Evolutionary conservation across 2,113 vertebrate genomes (phyloP), one percentile per base, ranked within the genome.

Genomic region (Geococcyx californianus): DNA sequence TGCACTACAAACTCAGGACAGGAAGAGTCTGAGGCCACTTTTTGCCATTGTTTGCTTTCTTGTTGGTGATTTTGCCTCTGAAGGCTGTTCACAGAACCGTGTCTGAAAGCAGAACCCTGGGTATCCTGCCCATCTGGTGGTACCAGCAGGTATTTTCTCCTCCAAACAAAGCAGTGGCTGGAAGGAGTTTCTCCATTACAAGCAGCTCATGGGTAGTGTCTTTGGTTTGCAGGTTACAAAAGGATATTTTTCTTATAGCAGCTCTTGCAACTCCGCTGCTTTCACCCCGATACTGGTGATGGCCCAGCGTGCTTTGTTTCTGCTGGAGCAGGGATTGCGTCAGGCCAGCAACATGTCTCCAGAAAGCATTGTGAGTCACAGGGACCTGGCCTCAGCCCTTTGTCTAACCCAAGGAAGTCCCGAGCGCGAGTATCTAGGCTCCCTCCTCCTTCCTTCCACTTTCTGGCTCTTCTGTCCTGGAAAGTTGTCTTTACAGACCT

Each of bases 111-210:
- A 63, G 81, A 64, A 84, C 73, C 58, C 34, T 21, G 78, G 58
- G 45, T 90, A 76, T 96, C 81, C 82, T 93, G 74, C 82, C 81
- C 87, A 85, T 93, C 87, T 95, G 91, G 74, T 79, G 36, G 36
- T 55, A 70, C 74, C 58, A 19, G 70, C 1, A 4, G 94, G 9
- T 95, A 85, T 90, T 95, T 91, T 78, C 69, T 85, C 70, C 89
- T 84, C 64, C 62, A 23, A 52, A 12, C 40, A 31, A 25, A 69
- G 29, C 1, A 3, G 89, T 95, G 91, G 84, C 91, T 90, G 87
- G 94, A 89, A 69, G 47, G 81, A 84, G 38, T 73, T 95, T 93
- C 82, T 95, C 87, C 62, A 49, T 56, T 51, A 29, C 49, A 58
- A 36, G 68, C 62, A 79, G 62, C 70, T 85, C 21, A 33, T 7